Evolutionary conservation across 2,113 vertebrate genomes (phyloP).

Genomic region (Sceloporus undulatus): DNA sequence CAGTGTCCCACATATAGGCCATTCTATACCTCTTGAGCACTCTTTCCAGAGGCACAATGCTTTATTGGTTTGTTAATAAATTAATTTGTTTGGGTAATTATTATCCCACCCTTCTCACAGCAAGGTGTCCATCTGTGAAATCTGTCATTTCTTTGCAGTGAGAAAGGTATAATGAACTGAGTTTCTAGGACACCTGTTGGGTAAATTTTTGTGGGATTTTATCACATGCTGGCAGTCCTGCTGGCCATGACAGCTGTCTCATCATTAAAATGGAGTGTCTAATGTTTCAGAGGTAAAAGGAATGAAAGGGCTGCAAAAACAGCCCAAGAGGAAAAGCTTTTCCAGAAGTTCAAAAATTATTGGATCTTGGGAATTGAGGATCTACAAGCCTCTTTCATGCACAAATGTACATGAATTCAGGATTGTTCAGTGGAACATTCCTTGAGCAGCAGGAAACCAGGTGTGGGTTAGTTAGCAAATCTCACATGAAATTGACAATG

Average conservation of each 20-base stretch:
- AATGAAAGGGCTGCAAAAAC: constrained; percentile 55
- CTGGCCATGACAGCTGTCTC: constrained; percentile 67
- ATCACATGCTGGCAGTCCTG: constrained; percentile 60
- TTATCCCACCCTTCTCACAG: background rate
- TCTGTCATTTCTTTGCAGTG: constrained; percentile 53
- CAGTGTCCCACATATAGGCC: background rate
- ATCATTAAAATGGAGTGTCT: constrained; percentile 60
- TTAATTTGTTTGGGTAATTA: background rate
- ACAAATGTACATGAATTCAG: background rate
- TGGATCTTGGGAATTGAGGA: background rate
- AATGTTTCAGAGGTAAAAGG: constrained; percentile 56
- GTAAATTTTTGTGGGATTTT: constrained; percentile 64
- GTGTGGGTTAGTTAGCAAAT: background rate
- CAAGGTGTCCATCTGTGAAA: constrained; percentile 25
- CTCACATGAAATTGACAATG: background rate
- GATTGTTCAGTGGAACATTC: background rate
- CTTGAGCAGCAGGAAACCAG: background rate
- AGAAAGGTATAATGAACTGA: constrained; percentile 50
- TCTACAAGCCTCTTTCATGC: background rate
- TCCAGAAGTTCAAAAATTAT: background rate
- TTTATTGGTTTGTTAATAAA: constrained; percentile 39
- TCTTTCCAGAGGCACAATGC: constrained; percentile 21
- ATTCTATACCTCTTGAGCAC: constrained; percentile 36
- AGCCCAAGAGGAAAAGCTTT: constrained; percentile 26
- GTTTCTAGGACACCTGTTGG: constrained; percentile 66